Conservation (phyloP, 2,797 vertebrate species). For the Clarias fuscus region DNA sequence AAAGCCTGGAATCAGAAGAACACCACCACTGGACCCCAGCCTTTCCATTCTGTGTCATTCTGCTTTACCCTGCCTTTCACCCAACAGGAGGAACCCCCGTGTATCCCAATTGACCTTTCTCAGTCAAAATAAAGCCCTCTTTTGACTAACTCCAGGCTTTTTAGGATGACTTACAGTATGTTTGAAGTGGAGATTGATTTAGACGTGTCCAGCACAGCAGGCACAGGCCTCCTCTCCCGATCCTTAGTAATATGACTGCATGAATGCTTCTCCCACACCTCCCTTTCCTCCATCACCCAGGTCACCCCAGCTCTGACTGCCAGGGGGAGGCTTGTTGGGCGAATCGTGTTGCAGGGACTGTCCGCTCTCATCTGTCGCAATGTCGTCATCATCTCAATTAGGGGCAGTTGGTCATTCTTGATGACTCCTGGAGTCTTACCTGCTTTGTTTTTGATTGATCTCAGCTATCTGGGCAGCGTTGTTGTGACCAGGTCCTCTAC, state of each 20-base stretch:
- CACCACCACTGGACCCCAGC: slow-evolving; percentile 68
- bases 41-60: slow-evolving; percentile 71
- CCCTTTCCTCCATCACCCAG: slow-evolving; percentile 64
- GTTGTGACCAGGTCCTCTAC: slow-evolving; percentile 93
- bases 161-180: slow-evolving; percentile 70
- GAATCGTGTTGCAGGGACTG: slow-evolving; percentile 82
- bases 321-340: slow-evolving; percentile 78
- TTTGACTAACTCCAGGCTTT: slow-evolving; percentile 74
- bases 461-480: slow-evolving; percentile 97
- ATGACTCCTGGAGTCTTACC: slow-evolving; percentile 85
- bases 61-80: slow-evolving; percentile 77
- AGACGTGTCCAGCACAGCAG: slow-evolving; percentile 75
- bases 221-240: slow-evolving; percentile 75
- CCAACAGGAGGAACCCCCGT: slow-evolving; percentile 76
- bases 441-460: slow-evolving; percentile 96
- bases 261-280: slow-evolving; percentile 69
- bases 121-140: slow-evolving; percentile 68
- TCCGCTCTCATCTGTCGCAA: slow-evolving; percentile 86
- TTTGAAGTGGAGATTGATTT: slow-evolving; percentile 75
- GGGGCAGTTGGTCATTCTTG: slow-evolving; percentile 79
- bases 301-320: slow-evolving; percentile 73
- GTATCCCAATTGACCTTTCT: slow-evolving; percentile 69
- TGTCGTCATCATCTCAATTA: slow-evolving; percentile 87
- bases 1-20: slow-evolving; percentile 71
- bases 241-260: slow-evolving; percentile 75